Evolutionary conservation across 1,140 invertebrate genomes (phyloP), one percentile per base, ranked within the genome.

Genomic region (Ylistrum balloti): DNA sequence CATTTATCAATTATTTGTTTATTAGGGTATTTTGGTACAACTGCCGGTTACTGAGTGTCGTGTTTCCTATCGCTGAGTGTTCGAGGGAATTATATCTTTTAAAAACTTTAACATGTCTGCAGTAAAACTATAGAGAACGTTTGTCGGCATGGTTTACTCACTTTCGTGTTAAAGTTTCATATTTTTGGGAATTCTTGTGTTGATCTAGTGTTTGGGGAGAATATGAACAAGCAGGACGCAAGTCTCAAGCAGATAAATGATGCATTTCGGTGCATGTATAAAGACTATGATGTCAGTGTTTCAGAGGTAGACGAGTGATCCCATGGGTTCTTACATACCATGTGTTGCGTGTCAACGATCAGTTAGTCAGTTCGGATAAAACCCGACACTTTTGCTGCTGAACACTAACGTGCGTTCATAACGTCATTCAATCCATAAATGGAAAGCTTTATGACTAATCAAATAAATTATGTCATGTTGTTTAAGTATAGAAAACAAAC

Each of bases 401-500:
- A 74, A n/a, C 56, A 28, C 56, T 17, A 74, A 9, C 56, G n/a
- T 74, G 56, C 56, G 56, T 74, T 22, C 56, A 74, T 11, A 74
- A 28, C 22, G 56, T 74, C 56, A 74, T 74, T 74, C 17, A 74
- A 74, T 74, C 56, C 56, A 74, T 74, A 74, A 74, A 74, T 74
- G 56, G 56, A 74, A 56, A n/a, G 22, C 7, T 74, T 74, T 74
- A 74, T 74, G 56, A 74, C 56, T 74, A 74, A 74, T 28, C 22
- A 74, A 45, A 74, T 74, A 74, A n/a, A 11, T 74, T 74, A 74
- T 74, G 17, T 74, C 56, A 74, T 74, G 56, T 74, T 74, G 45
- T 20, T 48, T 20, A 74, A 28, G 56, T n/a, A 74, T 74, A 28
- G 20, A 74, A 74, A 28, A 74, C 56, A 74, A 74, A 74, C 56